Evolutionary conservation across 1,140 invertebrate species (phyloP), one percentile per base, ranked within the genome.

Genomic region (Ceratina calcarata): DNA sequence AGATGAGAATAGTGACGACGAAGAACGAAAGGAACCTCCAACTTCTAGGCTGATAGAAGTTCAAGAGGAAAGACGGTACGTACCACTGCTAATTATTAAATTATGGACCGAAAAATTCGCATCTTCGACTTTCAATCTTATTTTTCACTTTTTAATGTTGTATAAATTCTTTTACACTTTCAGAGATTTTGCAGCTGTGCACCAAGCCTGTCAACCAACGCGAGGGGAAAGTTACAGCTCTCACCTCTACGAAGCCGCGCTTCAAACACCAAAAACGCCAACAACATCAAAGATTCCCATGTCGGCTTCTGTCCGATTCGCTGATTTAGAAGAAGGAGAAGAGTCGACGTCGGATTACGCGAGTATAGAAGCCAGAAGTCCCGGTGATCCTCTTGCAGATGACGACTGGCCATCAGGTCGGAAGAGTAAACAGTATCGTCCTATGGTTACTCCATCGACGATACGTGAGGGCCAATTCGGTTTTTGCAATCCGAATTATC

Each of bases 331-430:
- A 80, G 95, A 96, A 82, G 95, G 94, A 2, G 94, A 94, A 32
- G 95, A 96, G 81, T 95, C 95, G 0, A 97, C 96, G 0, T 96
- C 96, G 0, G 96, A 96, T 87, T 97, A 97, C 86, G 95, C 95
- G 32, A 96, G 95, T 84, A 96, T 96, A 53, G 96, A 96, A 88
- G 94, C 95, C 0, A 84, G 92, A n/a, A 93, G 92, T 89, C 92
- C 92, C 0, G 92, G 92, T 0, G 92, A 93, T 81, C 92, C 92
- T 8, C 89, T 93, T 89, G 88, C 90, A 91, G 86, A 95, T 89
- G 80, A 95, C 89, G 76, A 94, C 86, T 88, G 94, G 95, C 84
- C 94, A 76, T 85, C 93, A 79, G 83, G 93, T 84, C 84, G 90
- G 85, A 81, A 92, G 57, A 32, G 74, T 2, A 91, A 89, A 49